Base-by-base conservation (phyloP, 1,140 invertebrate species). In the Aphidius ervi region DNA sequence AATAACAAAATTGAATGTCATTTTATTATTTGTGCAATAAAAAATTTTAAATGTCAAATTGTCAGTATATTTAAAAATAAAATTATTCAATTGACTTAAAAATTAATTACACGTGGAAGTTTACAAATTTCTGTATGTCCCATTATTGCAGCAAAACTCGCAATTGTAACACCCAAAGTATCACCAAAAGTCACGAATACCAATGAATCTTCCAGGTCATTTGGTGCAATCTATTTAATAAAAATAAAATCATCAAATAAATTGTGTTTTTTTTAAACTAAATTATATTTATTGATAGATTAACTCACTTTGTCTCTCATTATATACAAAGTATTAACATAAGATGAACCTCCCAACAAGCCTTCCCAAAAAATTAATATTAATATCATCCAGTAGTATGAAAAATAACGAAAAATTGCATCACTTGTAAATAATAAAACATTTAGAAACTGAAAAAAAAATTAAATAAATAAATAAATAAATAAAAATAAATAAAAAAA, bases 261-360 rank as follows among this genome's bases (percentile, higher is more conserved):
- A n/a, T n/a, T n/a, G n/a, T n/a, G n/a, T n/a, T n/a, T n/a, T n/a
- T n/a, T n/a, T n/a, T n/a, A n/a, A n/a, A n/a, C n/a, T n/a, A n/a
- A n/a, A n/a, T n/a, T n/a, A 54, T 43, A 45, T 23, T 63, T 55
- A 46, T 39, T 9, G 5, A 56, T 31, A 31, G 31, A 6, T 46
- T 56, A 41, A 60, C 54, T 77, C 77, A 91, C 88, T 78, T 93
- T 88, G 69, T 84, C 83, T 5, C 86, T 84, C 71, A 95, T 90
- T 67, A 79, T 82, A 66, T 90, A 90, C 69, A 90, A 93, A 4
- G 92, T 93, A 69, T 95, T 95, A 5, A 94, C 92, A 77, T 95
- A 95, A 5, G 90, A 87, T n/a, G 84, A 86, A 20, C 93, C 93
- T 48, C 92, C 89, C 5, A 93, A 72, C 2, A 93, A 74, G 10